phyloP scores from a whole-genome alignment of 2,113 vertebrate species.

The Dasyornis broadbenti region DNA sequence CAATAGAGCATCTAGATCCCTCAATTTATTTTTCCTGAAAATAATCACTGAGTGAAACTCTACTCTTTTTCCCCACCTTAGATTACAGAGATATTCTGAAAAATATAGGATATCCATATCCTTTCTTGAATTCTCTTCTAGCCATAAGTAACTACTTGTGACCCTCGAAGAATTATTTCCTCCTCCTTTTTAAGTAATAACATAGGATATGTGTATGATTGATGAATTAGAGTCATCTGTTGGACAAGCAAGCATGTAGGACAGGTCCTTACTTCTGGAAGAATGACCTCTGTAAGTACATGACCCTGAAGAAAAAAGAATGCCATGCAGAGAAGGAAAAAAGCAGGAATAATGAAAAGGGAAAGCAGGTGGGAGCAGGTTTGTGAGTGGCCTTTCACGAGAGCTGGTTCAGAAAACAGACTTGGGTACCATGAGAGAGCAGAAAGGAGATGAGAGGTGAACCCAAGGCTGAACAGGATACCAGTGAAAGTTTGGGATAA shows the following conservation, averaged over 20 bases:
- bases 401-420: background rate
- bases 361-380: background rate
- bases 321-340: background rate
- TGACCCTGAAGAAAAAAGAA: background rate
- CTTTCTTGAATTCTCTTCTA: background rate
- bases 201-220: background rate
- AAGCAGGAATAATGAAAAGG: accelerated
- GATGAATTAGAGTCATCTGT: background rate
- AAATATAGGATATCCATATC: background rate
- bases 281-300: background rate
- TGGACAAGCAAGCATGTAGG: background rate
- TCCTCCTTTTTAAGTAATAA: background rate
- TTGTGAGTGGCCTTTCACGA: background rate
- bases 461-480: background rate
- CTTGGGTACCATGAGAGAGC: background rate
- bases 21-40: background rate
- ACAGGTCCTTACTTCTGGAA: background rate
- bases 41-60: background rate
- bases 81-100: background rate
- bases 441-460: background rate
- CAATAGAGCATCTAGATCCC: background rate
- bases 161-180: background rate
- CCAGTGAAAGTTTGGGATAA: background rate
- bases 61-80: background rate
- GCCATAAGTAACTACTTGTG: background rate